Evolutionary conservation across 92 coral and sea anemone species (phyloP).

Genomic region (Pocillopora meandrina): DNA sequence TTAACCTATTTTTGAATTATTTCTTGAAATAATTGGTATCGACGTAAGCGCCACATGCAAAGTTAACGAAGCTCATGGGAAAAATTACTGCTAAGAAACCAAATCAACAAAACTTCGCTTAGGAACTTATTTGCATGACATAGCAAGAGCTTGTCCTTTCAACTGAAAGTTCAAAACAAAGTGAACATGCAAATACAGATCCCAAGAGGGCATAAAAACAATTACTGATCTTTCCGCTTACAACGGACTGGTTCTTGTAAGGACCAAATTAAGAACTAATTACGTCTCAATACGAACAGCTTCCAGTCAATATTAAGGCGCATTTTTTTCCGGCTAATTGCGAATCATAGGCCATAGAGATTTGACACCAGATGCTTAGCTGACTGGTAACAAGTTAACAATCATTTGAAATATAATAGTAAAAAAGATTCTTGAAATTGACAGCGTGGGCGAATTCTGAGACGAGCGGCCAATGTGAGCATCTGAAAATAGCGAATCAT

Average conservation of each 20-base stretch:
- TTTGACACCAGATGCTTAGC: neutral
- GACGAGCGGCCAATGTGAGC: too few species aligned
- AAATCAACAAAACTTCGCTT: conserved; percentile 23
- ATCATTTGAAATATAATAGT: neutral
- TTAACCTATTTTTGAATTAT: neutral
- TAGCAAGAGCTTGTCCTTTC: conserved; percentile 11
- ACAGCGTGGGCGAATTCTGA: too few species aligned
- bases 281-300: neutral
- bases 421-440: neutral
- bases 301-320: neutral
- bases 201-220: conserved; percentile 30
- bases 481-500: too few species aligned
- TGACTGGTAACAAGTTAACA: neutral
- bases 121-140: conserved; percentile 32
- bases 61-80: neutral
- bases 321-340: neutral
- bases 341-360: neutral
- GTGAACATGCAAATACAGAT: conserved; percentile 4
- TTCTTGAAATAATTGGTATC: conserved; percentile 5
- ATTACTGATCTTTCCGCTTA: neutral
- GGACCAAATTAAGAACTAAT: neutral
- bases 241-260: neutral
- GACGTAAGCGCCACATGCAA: neutral
- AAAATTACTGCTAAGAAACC: conserved; percentile 16
- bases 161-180: neutral